A percentile compares a stretch with the other conserved stretches of the same genome.
These are phyloP conservation scores for Latrodectus elegans DNA, from an alignment of 2,888 invertebrate species.

Conservation along the genomic window DNA sequence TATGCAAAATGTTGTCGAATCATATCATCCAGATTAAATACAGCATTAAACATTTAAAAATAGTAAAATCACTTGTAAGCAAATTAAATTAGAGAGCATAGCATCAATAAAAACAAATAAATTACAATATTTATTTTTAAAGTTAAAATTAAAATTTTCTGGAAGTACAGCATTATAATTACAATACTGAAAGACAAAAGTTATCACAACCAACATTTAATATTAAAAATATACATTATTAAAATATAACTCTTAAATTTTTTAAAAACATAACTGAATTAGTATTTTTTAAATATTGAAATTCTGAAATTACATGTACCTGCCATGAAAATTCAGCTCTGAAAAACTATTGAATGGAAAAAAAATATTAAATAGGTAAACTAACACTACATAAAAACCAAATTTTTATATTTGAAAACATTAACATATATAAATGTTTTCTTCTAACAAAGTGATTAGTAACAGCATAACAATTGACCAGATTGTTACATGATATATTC, in stretches of 20 bases:
- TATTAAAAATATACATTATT: slow-evolving; percentile 9
- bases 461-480: neutral
- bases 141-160: neutral
- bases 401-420: neutral
- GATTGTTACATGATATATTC: neutral
- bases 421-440: neutral
- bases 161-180: neutral
- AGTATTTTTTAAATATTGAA: neutral
- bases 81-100: neutral
- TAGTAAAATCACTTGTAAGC: neutral
- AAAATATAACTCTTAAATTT: neutral
- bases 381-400: neutral
- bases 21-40: neutral
- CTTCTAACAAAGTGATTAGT: neutral
- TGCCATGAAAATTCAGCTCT: slow-evolving; percentile 44
- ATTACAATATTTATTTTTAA: neutral
- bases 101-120: neutral
- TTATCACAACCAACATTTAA: slow-evolving; percentile 66
- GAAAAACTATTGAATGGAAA: neutral
- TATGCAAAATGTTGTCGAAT: neutral
- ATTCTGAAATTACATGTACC: slow-evolving; percentile 41
- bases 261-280: neutral
- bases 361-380: neutral
- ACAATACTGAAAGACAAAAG: slow-evolving; percentile 52
- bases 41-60: neutral